Base-by-base conservation (phyloP, 2,113 vertebrate genomes). In the Dunckerocampus dactyliophorus region DNA sequence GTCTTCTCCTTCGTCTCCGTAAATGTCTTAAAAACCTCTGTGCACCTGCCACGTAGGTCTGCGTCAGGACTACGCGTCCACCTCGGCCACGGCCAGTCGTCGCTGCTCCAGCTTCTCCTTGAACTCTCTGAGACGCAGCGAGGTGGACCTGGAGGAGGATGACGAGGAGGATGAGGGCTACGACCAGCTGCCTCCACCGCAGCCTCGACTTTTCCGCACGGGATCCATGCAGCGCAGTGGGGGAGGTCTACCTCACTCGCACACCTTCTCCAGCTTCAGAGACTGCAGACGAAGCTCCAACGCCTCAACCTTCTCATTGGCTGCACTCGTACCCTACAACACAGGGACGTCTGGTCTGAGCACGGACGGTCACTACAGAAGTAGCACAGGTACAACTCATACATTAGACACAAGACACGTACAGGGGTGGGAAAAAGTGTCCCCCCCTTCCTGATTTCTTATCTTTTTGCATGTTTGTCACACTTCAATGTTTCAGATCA, bases 11-110 rank as follows among this genome's bases (percentile, higher is more conserved):
- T 34, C 31, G 6, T 34, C 31, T 34, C 31, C 31, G 6, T 34
- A 34, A 34, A 34, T 8, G 31, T 34, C 31, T 34, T 34, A 34
- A 34, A 8, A 34, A 7, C 31, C 31, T 34, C 31, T 8, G 7
- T 34, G 4, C 7, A 8, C 31, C 31, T 34, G 31, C 31, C 81
- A 74, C 70, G 4, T 49, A 98, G 95, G 95, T 85, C 95, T 98
- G 64, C 92, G 96, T 65, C 95, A 98, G 89, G 96, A 98, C 81
- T 98, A 95, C 52, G 95, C 96, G 78, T 94, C 95, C 51, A 96
- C 94, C 72, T 95, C 96, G 58, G 89, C 92, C 31, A 95, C 93
- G 6, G 88, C 87, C 59, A 92, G 94, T 58, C 92, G 92, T 55
- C 91, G 95, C 71, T 95, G 92, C 71, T 94, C 95, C 52, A 94